A percentile compares a stretch with the other conserved stretches of the same genome.
phyloP scores from a whole-genome alignment of 2,113 vertebrate species.

The Prinia subflava region DNA sequence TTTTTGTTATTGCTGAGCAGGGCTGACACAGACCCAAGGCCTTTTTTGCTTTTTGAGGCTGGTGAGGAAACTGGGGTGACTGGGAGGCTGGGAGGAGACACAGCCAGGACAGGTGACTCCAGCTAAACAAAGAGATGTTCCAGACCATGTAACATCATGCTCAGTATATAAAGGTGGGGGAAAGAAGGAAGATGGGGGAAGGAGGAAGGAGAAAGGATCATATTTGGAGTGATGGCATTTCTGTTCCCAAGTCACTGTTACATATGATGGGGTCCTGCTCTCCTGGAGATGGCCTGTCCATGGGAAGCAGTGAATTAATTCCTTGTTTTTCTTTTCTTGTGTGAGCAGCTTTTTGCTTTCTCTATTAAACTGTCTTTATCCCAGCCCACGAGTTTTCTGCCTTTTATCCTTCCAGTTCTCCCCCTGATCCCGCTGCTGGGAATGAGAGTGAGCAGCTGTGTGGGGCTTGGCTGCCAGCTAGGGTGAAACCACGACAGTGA shows the following conservation, averaged over 20 bases:
- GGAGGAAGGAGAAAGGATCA: not conserved
- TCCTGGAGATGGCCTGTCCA: not conserved
- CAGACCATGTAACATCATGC: not conserved
- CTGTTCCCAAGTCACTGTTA: not conserved
- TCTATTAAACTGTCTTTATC: not conserved
- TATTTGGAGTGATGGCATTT: not conserved
- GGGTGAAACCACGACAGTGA: not conserved
- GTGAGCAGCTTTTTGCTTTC: not conserved
- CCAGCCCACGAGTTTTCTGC: not conserved
- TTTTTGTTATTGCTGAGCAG: not conserved
- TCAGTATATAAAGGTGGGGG: not conserved
- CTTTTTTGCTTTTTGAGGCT: not conserved
- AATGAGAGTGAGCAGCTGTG: rapidly evolving
- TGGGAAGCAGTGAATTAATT: not conserved
- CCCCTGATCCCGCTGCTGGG: not conserved
- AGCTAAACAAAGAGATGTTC: not conserved
- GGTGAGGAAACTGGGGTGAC: not conserved
- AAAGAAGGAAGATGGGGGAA: not conserved
- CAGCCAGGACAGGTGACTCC: not conserved
- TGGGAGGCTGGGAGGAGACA: not conserved
- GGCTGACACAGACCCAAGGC: not conserved
- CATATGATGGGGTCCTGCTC: not conserved
- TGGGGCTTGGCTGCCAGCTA: not conserved
- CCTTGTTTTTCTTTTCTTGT: not conserved
- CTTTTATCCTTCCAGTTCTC: not conserved